Evolutionary conservation across 2,888 invertebrate species (phyloP).

Genomic region (Deilephila elpenor): DNA sequence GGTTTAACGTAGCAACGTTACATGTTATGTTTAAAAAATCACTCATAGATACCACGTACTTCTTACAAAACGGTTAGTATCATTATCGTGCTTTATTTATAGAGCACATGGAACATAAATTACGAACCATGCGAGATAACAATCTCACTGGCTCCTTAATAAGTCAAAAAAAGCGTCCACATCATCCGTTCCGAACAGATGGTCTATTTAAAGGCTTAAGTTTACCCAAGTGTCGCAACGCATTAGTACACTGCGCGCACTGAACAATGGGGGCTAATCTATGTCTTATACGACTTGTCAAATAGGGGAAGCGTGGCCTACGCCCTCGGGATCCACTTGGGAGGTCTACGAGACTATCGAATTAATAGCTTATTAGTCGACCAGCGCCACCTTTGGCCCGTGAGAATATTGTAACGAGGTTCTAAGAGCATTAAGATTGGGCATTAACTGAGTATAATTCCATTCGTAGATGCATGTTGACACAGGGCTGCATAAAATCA

Average conservation of each 20-base stretch:
- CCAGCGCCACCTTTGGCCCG: conserved; percentile 53
- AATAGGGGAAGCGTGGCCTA: conserved; percentile 60
- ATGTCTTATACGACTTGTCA: conserved; percentile 60
- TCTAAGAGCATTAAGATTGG: conserved; percentile 44
- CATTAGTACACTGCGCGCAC: conserved; percentile 2
- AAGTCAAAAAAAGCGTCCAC: conserved; percentile 16
- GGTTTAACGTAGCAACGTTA: not conserved
- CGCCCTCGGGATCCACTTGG: conserved; percentile 62
- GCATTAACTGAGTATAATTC: conserved; percentile 44
- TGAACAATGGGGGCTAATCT: conserved; percentile 46
- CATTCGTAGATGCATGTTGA: conserved; percentile 36
- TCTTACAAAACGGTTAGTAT: not conserved
- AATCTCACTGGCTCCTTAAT: conserved; percentile 16
- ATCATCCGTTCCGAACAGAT: conserved; percentile 15
- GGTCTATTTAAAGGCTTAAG: conserved; percentile 19
- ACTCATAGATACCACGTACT: not conserved
- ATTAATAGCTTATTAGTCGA: conserved; percentile 70
- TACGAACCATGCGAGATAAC: conserved; percentile 19
- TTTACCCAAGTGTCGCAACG: conserved; percentile 18
- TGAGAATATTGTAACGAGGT: conserved; percentile 55
- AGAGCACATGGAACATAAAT: conserved; percentile 20
- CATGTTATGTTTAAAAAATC: not conserved
- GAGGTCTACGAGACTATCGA: conserved; percentile 66
- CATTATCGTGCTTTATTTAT: conserved; percentile 25
- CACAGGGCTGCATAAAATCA: conserved; percentile 53